phyloP scores from a whole-genome alignment of 2,888 invertebrate genomes.

The Pyrochroa serraticornis region DNA sequence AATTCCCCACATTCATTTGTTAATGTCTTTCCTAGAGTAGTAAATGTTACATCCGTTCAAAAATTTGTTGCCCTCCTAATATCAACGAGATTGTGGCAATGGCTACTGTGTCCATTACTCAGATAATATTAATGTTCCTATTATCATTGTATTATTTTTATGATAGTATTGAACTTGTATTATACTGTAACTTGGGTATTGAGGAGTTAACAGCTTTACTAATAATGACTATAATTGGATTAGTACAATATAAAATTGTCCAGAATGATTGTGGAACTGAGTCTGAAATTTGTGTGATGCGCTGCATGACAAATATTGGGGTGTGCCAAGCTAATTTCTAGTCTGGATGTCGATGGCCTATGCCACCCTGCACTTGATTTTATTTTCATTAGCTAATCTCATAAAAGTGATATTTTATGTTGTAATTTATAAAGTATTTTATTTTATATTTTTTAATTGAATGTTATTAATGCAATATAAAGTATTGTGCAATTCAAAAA shows the following conservation, averaged over 20 bases:
- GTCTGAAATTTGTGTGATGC: conserved; percentile 25
- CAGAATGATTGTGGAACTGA: conserved; percentile 32
- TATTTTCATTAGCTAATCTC: conserved; percentile 41
- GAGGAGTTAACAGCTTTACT: conserved; percentile 28
- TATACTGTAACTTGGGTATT: conserved; percentile 29
- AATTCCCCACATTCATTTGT: conserved; percentile 45
- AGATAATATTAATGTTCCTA: conserved; percentile 39
- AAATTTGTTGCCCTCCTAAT: conserved; percentile 50
- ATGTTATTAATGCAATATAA: conserved; percentile 40
- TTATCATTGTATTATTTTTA: conserved; percentile 36
- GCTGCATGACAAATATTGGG: conserved; percentile 31
- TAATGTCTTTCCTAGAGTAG: conserved; percentile 49
- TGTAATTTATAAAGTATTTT: conserved; percentile 45
- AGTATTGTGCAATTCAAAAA: conserved; percentile 44
- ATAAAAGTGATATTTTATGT: conserved; percentile 47
- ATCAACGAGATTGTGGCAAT: conserved; percentile 48
- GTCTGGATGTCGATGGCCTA: conserved; percentile 48
- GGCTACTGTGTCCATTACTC: conserved; percentile 33
- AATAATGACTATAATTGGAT: conserved; percentile 32
- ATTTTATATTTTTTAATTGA: conserved; percentile 42
- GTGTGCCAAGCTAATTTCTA: conserved; percentile 52
- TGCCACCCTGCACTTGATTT: conserved; percentile 40
- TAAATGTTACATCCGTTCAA: conserved; percentile 55
- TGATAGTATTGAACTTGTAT: conserved; percentile 36
- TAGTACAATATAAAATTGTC: conserved; percentile 35